Percentiles rank a stretch among this genome's conserved stretches.
phyloP scores from a whole-genome alignment of 1,140 invertebrate species.

The Leptinotarsa lineolata region DNA sequence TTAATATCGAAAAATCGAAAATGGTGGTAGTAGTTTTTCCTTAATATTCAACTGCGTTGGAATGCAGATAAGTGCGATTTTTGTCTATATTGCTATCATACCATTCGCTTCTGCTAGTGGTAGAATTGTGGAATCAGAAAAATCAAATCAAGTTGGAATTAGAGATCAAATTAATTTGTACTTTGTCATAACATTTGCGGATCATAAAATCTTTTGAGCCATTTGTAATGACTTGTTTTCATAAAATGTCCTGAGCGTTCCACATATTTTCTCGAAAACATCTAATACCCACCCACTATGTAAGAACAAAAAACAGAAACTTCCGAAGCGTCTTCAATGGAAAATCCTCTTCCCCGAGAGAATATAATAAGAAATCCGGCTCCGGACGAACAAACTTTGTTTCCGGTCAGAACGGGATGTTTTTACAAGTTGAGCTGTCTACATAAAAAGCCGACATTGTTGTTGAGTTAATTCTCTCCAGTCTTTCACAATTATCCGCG shows the following conservation, averaged over 20 bases:
- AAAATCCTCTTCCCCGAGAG: conserved; percentile 30
- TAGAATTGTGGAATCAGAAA: too few species aligned
- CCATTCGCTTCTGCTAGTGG: too few species aligned
- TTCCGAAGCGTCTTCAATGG: conserved; percentile 4
- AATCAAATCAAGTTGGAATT: too few species aligned
- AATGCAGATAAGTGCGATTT: too few species aligned
- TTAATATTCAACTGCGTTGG: too few species aligned
- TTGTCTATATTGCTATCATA: too few species aligned
- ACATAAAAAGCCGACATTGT: conserved; percentile 52
- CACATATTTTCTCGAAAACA: background rate
- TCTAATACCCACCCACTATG: background rate
- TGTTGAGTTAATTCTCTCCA: conserved; percentile 49
- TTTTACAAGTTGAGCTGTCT: conserved; percentile 47
- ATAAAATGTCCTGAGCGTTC: background rate
- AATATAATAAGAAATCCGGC: conserved; percentile 42
- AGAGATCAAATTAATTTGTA: background rate
- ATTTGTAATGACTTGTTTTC: too few species aligned
- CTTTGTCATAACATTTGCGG: too few species aligned
- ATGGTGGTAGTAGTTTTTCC: too few species aligned
- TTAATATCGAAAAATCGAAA: too few species aligned
- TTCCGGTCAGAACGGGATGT: conserved; percentile 43
- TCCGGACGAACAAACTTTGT: conserved; percentile 45
- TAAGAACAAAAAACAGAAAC: conserved; percentile 4
- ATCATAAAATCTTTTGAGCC: too few species aligned
- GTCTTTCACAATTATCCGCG: conserved; percentile 48